Conservation (phyloP, 2,113 vertebrate genomes). For the Passer domesticus region DNA sequence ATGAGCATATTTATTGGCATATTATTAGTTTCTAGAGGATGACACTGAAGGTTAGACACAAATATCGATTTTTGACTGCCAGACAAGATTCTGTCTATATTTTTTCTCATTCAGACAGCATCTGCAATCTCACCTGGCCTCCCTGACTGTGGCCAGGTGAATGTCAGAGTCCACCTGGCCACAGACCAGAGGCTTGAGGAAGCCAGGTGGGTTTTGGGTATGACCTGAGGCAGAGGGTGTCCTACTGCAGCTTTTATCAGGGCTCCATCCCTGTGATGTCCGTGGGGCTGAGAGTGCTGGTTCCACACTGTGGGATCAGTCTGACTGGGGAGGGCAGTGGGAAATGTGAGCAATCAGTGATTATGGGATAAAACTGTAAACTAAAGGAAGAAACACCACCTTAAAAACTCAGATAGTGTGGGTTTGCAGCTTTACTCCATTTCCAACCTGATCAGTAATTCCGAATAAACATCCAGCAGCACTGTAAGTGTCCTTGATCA, state of each 20-base stretch:
- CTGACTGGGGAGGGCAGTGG: background rate
- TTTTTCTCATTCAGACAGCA: background rate
- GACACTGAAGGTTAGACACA: background rate
- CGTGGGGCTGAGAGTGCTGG: rapidly evolving
- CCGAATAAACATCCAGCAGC: conserved; percentile 32
- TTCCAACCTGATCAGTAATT: background rate
- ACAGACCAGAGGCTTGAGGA: background rate
- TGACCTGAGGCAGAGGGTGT: background rate
- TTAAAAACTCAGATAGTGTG: background rate
- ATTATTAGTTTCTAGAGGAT: background rate
- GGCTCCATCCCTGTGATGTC: background rate
- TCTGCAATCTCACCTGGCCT: background rate
- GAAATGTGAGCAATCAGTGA: background rate
- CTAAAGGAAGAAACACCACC: rapidly evolving
- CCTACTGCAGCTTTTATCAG: background rate
- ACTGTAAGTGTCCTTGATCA: background rate
- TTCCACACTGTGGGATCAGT: background rate
- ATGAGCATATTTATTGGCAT: background rate
- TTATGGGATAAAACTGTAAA: background rate
- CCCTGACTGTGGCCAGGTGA: background rate
- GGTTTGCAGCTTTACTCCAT: conserved; percentile 10
- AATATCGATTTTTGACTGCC: background rate
- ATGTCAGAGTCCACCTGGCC: background rate
- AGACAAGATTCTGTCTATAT: background rate
- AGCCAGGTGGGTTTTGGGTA: background rate